Percentiles rank a stretch among this genome's conserved stretches.
phyloP scores from a whole-genome alignment of 2,888 invertebrate species.

The Melinaea menophilus region DNA sequence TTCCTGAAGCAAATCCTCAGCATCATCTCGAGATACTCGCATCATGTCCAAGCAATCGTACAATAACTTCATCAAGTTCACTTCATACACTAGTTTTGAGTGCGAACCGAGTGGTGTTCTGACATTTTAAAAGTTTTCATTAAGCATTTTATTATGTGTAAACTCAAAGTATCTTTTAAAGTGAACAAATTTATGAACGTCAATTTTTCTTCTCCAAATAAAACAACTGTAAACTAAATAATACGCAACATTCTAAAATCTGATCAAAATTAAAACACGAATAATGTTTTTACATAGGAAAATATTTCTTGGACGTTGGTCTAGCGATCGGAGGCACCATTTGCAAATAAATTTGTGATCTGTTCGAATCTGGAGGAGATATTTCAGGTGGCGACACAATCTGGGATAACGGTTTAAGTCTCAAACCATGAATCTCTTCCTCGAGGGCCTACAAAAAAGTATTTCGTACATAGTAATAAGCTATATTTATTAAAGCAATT shows the following conservation, averaged over 20 bases:
- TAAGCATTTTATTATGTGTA: no score
- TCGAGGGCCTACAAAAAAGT: conserved; percentile 47
- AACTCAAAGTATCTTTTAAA: no score
- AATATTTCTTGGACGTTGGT: conserved; percentile 49
- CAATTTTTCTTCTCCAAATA: no score
- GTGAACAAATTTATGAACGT: no score
- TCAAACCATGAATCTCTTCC: conserved; percentile 56
- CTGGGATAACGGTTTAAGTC: conserved; percentile 55
- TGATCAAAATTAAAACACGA: neutral
- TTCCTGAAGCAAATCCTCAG: conserved; percentile 48
- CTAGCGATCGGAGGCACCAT: conserved; percentile 41
- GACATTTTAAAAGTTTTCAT: neutral
- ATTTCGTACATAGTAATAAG: neutral
- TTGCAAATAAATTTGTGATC: conserved; percentile 49
- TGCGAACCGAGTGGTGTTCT: conserved; percentile 56
- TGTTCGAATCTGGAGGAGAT: conserved; percentile 34
- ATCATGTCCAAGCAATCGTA: conserved; percentile 62
- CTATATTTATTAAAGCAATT: neutral
- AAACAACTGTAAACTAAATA: no score
- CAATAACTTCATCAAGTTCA: conserved; percentile 56
- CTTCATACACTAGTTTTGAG: conserved; percentile 42
- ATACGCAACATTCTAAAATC: neutral
- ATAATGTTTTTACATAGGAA: conserved; percentile 56
- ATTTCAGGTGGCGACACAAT: conserved; percentile 24
- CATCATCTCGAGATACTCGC: conserved; percentile 53